These are phyloP conservation scores for Stenolophus ochropezus DNA, from an alignment of 2,888 invertebrate genomes.

Conservation along the genomic window DNA sequence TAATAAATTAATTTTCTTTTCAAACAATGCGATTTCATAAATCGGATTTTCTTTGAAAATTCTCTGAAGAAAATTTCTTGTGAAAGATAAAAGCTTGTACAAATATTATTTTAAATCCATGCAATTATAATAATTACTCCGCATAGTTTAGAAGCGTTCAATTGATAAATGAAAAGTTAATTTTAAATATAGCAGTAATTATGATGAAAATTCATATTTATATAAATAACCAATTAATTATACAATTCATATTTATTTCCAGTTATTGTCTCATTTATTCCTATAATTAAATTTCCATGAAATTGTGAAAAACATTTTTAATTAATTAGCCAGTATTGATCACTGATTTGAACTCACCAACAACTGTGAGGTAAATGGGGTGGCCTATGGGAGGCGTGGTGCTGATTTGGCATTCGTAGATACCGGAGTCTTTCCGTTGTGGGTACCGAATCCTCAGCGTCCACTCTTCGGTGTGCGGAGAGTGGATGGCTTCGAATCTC, in stretches of 20 bases:
- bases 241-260: background rate
- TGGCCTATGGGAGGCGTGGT: slow-evolving; percentile 92
- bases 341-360: slow-evolving; percentile 81
- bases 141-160: background rate
- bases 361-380: slow-evolving; percentile 86
- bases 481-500: slow-evolving; percentile 90
- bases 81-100: no score
- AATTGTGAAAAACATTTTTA: background rate
- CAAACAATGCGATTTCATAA: background rate
- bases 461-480: slow-evolving; percentile 92
- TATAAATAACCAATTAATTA: background rate
- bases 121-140: no score
- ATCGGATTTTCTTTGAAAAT: background rate
- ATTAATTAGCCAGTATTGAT: no score
- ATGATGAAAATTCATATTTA: background rate
- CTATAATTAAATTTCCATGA: slow-evolving; percentile 1
- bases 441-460: slow-evolving; percentile 85
- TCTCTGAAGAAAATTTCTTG: no score
- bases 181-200: background rate
- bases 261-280: background rate
- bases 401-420: slow-evolving; percentile 94
- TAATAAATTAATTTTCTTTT: background rate
- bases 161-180: background rate
- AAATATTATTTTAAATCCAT: no score
- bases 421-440: slow-evolving; percentile 83